phyloP scores from a whole-genome alignment of 2,888 invertebrate genomes.

The Abrostola triplasia region DNA sequence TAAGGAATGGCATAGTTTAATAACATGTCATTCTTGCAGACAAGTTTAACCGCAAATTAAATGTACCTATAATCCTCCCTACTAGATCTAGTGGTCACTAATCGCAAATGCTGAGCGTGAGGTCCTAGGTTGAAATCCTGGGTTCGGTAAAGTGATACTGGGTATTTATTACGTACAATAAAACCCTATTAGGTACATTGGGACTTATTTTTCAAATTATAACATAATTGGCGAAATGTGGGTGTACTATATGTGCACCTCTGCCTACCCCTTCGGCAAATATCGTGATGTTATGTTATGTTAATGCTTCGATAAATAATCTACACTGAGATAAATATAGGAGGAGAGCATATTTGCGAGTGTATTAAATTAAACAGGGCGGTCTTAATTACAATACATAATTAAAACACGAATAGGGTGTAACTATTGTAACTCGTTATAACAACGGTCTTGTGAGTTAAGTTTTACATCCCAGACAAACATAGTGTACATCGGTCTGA shows the following conservation, averaged over 20 bases:
- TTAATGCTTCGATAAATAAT: background rate
- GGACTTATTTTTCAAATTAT: too few relatives aligned
- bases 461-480: constrained; percentile 35
- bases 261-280: too few relatives aligned
- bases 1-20: constrained; percentile 22
- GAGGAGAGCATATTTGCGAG: constrained; percentile 13
- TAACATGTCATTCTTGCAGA: constrained; percentile 7
- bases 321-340: constrained; percentile 13
- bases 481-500: constrained; percentile 33
- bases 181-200: too few relatives aligned
- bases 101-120: constrained; percentile 7
- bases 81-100: constrained; percentile 7
- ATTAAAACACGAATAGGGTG: constrained; percentile 43
- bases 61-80: too few relatives aligned
- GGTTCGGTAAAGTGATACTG: background rate
- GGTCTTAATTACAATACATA: constrained; percentile 42
- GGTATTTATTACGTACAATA: too few relatives aligned
- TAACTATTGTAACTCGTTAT: constrained; percentile 4
- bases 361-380: constrained; percentile 24
- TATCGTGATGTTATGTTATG: background rate
- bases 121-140: too few relatives aligned
- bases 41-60: too few relatives aligned
- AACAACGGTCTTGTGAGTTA: background rate
- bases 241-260: too few relatives aligned
- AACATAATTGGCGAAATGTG: too few relatives aligned